Base-by-base conservation (phyloP, 2,113 vertebrate genomes). In the Eulemur macaco region DNA sequence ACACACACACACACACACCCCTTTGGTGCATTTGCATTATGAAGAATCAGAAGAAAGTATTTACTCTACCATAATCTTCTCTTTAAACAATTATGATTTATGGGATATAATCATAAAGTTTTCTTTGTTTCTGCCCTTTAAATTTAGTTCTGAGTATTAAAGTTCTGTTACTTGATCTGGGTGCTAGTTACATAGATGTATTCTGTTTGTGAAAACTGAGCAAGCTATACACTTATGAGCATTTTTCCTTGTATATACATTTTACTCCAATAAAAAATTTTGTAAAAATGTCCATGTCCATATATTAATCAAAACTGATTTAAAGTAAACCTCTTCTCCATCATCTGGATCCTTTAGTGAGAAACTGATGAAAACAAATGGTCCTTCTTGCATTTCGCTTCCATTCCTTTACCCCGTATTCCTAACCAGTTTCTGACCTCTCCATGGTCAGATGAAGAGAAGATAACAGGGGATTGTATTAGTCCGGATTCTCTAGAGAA, bases 131-230 rank as follows among this genome's bases (percentile, higher is more conserved):
- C 31, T 95, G 4, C 5, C 17, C 1, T 86, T 86, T 37, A 71
- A 77, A 42, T 83, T 73, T 85, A 86, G 90, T 90, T 94, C 11
- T 93, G 17, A 85, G 31, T 69, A 71, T 12, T 76, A 52, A 47
- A 39, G 29, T 74, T 88, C 14, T 82, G 15, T 87, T 94, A 78
- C 25, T 71, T 90, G 34, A 77, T 95, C 8, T 52, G 50, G 25
- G 29, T 83, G 23, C n/a, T 42, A 3, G 4, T 93, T 95, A 29
- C 11, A 77, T 27, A 21, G 1, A 0, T 77, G 1, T 66, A 58
- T 52, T n/a, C 5, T 45, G 9, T 77, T 47, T 87, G 8, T 87
- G 20, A 76, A 94, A 88, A 77, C 0, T 45, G 4, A 84, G 10
- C 15, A 93, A 92, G 29, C 29, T 66, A 10, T 34, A 23, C 0